phyloP scores from a whole-genome alignment of 1,140 invertebrate species.

The Anadara kagoshimensis region DNA sequence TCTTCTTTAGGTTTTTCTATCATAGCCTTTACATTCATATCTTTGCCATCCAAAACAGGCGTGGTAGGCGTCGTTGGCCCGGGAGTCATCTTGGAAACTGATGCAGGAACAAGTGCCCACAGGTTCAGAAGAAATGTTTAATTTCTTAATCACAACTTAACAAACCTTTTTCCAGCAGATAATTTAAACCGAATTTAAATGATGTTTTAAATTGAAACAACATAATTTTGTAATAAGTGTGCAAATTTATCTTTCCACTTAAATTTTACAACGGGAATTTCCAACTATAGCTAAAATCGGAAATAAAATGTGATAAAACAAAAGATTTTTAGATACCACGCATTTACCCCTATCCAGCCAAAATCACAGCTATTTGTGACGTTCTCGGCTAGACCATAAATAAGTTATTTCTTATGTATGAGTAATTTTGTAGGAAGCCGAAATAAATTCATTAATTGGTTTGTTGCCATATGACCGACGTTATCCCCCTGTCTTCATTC shows the following conservation, averaged over 20 bases:
- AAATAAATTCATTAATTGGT: conserved; percentile 20
- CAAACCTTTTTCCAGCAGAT: no score
- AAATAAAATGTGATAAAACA: neutral
- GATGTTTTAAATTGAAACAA: no score
- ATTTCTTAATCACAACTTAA: no score
- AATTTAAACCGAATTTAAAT: no score
- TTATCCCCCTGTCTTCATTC: conserved; percentile 11
- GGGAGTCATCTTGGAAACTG: no score
- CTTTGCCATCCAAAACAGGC: conserved; percentile 54
- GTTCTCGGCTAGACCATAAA: conserved; percentile 12
- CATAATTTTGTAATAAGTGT: no score
- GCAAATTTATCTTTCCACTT: no score
- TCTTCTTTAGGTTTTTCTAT: conserved; percentile 55
- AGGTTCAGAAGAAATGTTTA: no score
- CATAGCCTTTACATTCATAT: conserved; percentile 26
- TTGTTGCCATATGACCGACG: conserved; percentile 16
- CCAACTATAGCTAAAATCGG: no score
- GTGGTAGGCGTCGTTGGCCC: conserved; percentile 9
- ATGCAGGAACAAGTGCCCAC: no score
- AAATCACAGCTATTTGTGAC: neutral
- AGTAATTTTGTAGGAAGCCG: neutral
- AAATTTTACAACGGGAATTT: no score
- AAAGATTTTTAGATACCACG: neutral
- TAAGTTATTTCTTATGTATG: conserved; percentile 15
- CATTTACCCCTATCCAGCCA: neutral